These are phyloP conservation scores for Diogma glabrata DNA, from an alignment of 2,888 invertebrate genomes.

Conservation along the genomic window DNA sequence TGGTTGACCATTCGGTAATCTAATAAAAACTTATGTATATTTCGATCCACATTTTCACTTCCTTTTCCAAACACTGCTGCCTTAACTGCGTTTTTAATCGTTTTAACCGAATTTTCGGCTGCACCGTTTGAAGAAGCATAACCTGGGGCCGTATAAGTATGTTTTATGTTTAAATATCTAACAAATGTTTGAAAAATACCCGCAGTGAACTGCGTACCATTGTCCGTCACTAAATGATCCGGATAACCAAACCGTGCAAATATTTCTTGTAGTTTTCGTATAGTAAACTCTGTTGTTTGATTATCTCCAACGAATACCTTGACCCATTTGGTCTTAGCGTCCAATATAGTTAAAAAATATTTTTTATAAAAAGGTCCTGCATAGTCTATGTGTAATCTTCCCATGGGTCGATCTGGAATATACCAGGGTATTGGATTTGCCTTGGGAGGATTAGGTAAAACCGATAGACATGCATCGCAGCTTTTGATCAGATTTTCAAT, in stretches of 20 bases:
- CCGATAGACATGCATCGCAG: too few relatives aligned
- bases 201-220: not conserved
- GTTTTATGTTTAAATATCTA: too few relatives aligned
- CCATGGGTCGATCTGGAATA: too few relatives aligned
- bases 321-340: not conserved
- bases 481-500: too few relatives aligned
- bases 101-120: not conserved
- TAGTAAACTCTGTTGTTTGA: not conserved
- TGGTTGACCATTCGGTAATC: not conserved
- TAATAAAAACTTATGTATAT: not conserved
- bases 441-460: too few relatives aligned
- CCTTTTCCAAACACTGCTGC: not conserved
- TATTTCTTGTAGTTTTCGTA: not conserved
- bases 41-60: not conserved
- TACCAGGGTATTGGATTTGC: too few relatives aligned
- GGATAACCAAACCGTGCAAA: not conserved
- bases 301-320: not conserved
- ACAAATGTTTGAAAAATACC: not conserved
- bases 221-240: not conserved
- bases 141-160: not conserved
- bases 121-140: not conserved
- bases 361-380: too few relatives aligned
- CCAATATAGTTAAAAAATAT: not conserved
- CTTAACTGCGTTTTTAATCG: not conserved
- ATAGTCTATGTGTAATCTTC: too few relatives aligned